Base-by-base conservation (phyloP, 2,888 invertebrate species). In the Mesorhabditis spiculigera region DNA sequence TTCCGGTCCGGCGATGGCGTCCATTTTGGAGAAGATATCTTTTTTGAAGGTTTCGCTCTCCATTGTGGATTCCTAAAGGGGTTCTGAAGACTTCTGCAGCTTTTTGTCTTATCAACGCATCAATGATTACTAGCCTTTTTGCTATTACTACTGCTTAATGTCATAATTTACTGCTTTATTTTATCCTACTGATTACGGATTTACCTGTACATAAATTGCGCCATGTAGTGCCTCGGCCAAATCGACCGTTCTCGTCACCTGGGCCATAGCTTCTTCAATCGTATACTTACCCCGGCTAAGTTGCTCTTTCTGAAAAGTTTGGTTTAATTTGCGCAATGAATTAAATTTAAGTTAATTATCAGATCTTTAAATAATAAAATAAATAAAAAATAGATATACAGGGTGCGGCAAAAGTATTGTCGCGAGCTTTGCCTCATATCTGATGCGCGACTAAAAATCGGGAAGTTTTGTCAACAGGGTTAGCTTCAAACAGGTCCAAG, bases 21-120 rank as follows among this genome's bases (percentile, higher is more conserved):
- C 95, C 64, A 95, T 87, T 72, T 92, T 89, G 70, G 88, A 88
- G 87, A 91, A 95, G 5, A 95, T 90, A 82, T 74, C 91, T 74
- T 90, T 90, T 86, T 97, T 96, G 81, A 95, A 86, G 0, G 93
- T 91, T 43, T 95, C 86, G 77, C 90, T 91, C 88, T 97, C 96
- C 3, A 95, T 94, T 1, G 95, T 92, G 86, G 95, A 95, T 89
- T 97, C 96, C 88, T 96, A 75, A 5, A 73, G 72, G 43, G 45
- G 10, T n/a, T 8, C 13, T 62, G 5, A n/a, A n/a, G 6, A n/a
- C 63, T 63, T 28, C 28, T 50, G 10, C 50, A 8, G 8, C 50
- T 50, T 13, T 13, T 28, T 28, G 28, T 1, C 28, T 28, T 28
- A 28, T 28, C 28, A 28, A 28, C 28, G 28, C 28, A 28, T 28